Evolutionary conservation across 2,797 vertebrate species (phyloP).

Genomic region (Lemur catta): DNA sequence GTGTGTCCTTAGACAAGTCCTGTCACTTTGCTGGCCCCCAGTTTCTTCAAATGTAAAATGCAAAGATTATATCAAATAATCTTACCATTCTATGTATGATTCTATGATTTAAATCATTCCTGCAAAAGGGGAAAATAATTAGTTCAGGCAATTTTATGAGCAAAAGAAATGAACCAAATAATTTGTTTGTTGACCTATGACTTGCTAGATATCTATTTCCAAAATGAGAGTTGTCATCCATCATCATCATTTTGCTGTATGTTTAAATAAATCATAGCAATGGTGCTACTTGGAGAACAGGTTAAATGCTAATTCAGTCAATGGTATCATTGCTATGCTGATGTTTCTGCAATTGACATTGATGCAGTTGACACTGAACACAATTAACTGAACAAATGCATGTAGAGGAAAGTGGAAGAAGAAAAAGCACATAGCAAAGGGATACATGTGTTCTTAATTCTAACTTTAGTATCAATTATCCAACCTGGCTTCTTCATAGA

Average conservation of each 20-base stretch:
- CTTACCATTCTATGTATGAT: neutral
- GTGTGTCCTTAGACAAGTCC: neutral
- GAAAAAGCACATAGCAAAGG: neutral
- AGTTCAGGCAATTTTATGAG: slow-evolving; percentile 35
- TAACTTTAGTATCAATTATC: neutral
- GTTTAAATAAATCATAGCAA: neutral
- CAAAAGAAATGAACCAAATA: slow-evolving; percentile 38
- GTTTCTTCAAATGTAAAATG: neutral
- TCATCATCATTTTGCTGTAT: slow-evolving; percentile 4
- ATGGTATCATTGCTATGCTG: neutral
- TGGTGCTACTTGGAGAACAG: neutral
- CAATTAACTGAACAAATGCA: neutral
- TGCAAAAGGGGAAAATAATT: slow-evolving; percentile 22
- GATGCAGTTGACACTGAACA: neutral
- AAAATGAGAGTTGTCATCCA: neutral
- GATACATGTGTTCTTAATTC: neutral
- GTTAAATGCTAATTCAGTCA: neutral
- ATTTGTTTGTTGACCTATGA: slow-evolving; percentile 22
- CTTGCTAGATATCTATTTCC: slow-evolving; percentile 25
- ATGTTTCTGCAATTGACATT: neutral
- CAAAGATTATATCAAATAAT: neutral
- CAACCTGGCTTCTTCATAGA: neutral
- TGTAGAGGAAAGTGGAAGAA: neutral
- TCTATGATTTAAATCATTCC: neutral
- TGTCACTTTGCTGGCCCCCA: neutral